Evolutionary conservation across 2,888 invertebrate species (phyloP).

Genomic region (Corythucha ciliata): DNA sequence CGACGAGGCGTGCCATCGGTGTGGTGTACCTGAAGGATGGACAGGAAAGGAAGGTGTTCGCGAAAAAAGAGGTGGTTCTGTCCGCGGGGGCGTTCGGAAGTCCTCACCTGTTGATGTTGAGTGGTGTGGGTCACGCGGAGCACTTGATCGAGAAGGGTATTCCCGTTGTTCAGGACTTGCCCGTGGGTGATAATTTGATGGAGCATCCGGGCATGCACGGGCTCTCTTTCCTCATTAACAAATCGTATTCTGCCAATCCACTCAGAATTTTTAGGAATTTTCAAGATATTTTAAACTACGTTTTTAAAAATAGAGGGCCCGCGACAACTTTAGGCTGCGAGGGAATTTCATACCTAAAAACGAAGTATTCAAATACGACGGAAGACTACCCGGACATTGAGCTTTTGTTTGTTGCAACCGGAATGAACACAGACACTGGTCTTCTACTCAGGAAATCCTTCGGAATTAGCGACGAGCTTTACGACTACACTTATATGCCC

Average conservation of each 20-base stretch:
- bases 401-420: conserved; percentile 36
- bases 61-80: conserved; percentile 59
- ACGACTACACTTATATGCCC: conserved; percentile 37
- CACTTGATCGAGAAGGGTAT: conserved; percentile 49
- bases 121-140: conserved; percentile 57
- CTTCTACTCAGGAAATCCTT: conserved; percentile 33
- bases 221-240: conserved; percentile 36
- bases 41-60: conserved; percentile 44
- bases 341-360: conserved; percentile 43
- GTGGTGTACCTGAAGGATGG: conserved; percentile 47
- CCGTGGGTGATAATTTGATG: conserved; percentile 54
- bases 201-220: conserved; percentile 44
- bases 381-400: conserved; percentile 39
- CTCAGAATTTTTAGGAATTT: conserved; percentile 8
- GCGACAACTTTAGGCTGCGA: conserved; percentile 44
- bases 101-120: conserved; percentile 75
- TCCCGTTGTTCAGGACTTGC: conserved; percentile 48
- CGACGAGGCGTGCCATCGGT: conserved; percentile 46
- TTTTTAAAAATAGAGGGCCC: conserved; percentile 37
- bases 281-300: no score
- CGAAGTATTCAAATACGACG: conserved; percentile 40
- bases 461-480: conserved; percentile 37
- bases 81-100: conserved; percentile 69
- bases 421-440: conserved; percentile 34
- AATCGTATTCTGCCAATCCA: conserved; percentile 18